Conservation (phyloP, 2,888 invertebrate genomes). For the Smittia sp. region DNA sequence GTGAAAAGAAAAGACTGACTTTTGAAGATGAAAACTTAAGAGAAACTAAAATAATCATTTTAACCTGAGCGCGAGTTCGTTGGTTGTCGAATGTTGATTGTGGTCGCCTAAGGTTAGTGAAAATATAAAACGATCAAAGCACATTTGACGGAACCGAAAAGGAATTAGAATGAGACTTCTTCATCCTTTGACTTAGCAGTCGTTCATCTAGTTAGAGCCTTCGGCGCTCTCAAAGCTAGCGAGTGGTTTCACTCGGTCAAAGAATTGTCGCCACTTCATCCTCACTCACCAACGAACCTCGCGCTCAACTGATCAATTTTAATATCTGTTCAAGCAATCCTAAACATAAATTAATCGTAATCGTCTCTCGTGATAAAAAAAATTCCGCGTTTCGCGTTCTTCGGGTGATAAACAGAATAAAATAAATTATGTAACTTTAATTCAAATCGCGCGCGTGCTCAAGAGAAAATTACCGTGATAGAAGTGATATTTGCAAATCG, state of each 20-base stretch:
- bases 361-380: constrained; percentile 16
- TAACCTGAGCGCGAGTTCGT: background rate
- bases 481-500: constrained; percentile 1
- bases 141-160: background rate
- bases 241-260: background rate
- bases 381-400: constrained; percentile 50
- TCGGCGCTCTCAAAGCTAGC: too few relatives aligned
- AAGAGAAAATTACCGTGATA: constrained; percentile 17
- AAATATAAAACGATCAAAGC: background rate
- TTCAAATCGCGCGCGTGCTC: constrained; percentile 23
- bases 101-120: background rate
- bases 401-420: constrained; percentile 50
- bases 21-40: background rate
- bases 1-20: constrained; percentile 40
- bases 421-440: background rate
- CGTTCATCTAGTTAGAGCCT: too few relatives aligned
- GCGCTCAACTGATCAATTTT: background rate
- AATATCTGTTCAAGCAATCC: constrained; percentile 41
- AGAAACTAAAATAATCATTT: background rate
- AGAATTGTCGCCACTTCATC: background rate
- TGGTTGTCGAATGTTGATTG: background rate
- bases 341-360: constrained; percentile 12
- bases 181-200: too few relatives aligned
- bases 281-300: background rate
- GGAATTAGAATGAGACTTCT: too few relatives aligned